Percentiles rank a stretch among this genome's conserved stretches.
phyloP scores from a whole-genome alignment of 2,888 invertebrate genomes.

The Empis stercorea region DNA sequence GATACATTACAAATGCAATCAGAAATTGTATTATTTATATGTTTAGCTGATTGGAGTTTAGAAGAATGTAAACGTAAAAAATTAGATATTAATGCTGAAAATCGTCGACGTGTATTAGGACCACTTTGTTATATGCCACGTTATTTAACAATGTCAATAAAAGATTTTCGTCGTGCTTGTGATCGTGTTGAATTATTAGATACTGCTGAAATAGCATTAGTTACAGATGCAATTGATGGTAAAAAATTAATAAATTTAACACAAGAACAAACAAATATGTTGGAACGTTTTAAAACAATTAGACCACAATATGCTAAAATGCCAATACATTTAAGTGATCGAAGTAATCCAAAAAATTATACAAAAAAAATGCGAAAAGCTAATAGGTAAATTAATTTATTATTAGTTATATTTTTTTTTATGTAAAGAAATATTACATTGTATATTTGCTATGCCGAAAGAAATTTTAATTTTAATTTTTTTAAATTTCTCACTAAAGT shows the following conservation, averaged over 20 bases:
- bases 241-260: constrained; percentile 32
- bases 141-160: constrained; percentile 26
- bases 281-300: constrained; percentile 31
- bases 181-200: constrained; percentile 33
- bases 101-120: constrained; percentile 32
- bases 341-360: constrained; percentile 34
- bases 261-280: constrained; percentile 29
- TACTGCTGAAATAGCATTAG: constrained; percentile 26
- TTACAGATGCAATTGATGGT: constrained; percentile 29
- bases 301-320: constrained; percentile 33
- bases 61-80: constrained; percentile 33
- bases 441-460: too few species aligned
- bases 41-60: constrained; percentile 34
- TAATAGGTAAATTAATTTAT: constrained; percentile 18
- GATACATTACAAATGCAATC: constrained; percentile 31
- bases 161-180: constrained; percentile 30
- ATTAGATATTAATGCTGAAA: constrained; percentile 29
- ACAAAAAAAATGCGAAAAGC: constrained; percentile 34
- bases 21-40: constrained; percentile 31
- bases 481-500: too few species aligned
- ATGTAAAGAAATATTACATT: too few species aligned
- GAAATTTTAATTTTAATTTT: too few species aligned
- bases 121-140: constrained; percentile 32
- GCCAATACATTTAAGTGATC: constrained; percentile 35
- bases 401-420: background rate